Evolutionary conservation across 2,113 vertebrate genomes (phyloP), one percentile per base, ranked within the genome.

Genomic region (Neodontobutis hainanensis): DNA sequence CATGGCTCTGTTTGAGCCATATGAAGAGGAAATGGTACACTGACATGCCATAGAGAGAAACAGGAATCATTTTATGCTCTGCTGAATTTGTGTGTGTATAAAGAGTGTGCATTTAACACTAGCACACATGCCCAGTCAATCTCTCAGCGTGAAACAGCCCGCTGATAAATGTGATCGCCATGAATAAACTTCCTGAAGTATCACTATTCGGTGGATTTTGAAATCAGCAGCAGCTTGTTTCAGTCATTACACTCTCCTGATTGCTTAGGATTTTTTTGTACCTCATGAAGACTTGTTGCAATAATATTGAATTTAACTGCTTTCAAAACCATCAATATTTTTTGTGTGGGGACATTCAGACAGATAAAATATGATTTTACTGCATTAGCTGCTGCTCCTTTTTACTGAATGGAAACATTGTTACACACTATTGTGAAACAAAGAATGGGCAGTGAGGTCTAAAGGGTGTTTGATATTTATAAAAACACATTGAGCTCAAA

Each of bases 1-100:
- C 78, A 92, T 87, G 57, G 42, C 67, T 75, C 75, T 57, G 65
- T 75, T 59, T 78, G 79, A 83, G 77, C 53, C 63, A 78, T 78
- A 78, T 78, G 73, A 63, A 73, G 74, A 72, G 75, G 51, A 74
- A 78, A 73, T 44, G 72, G 74, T 70, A 70, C 36, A 34, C 16
- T 53, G 67, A 85, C 70, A 67, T 75, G 59, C 51, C 57, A 42
- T 57, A 45, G 7, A 78, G 70, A 75, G 55, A 50, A 81, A 61
- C 73, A 72, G 16, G 66, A 58, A 80, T 86, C 61, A 72, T 83
- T 88, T 84, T 62, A 77, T 74, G 78, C 70, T 82, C 75, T 45
- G 81, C 64, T 79, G 83, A 80, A 70, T 70, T 61, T 81, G 70
- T 73, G 35, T 73, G 35, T 48, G 70, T 66, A 63, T 81, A 77